These are phyloP conservation scores for Thereva unica DNA, from an alignment of 2,888 invertebrate genomes.

Conservation along the genomic window DNA sequence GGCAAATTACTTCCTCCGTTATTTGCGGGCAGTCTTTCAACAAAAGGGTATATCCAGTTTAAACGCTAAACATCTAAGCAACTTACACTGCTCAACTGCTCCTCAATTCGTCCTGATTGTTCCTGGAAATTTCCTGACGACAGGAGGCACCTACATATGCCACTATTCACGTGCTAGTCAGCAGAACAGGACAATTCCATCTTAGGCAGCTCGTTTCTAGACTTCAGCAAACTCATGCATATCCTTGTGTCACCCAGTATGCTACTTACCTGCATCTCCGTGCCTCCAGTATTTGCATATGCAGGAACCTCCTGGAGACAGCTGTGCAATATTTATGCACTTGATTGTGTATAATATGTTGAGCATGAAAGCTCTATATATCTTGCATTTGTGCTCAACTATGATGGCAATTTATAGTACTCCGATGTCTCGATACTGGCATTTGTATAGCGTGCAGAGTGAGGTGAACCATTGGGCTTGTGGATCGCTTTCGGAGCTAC, in stretches of 20 bases:
- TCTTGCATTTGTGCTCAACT: slow-evolving; percentile 2
- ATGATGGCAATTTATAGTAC: slow-evolving; percentile 8
- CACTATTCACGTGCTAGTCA: too few species aligned
- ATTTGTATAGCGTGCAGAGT: slow-evolving; percentile 21
- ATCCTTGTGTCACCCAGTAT: neutral
- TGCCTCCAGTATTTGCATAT: slow-evolving; percentile 5
- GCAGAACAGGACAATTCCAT: too few species aligned
- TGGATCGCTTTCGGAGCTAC: neutral
- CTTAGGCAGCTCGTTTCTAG: too few species aligned
- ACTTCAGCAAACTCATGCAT: neutral
- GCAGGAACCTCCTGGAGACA: neutral
- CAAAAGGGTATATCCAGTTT: too few species aligned
- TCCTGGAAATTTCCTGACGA: too few species aligned
- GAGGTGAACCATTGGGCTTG: neutral
- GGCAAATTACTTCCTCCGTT: too few species aligned
- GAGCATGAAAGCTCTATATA: slow-evolving; percentile 24
- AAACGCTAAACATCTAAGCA: too few species aligned
- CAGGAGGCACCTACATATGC: too few species aligned
- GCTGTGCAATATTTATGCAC: slow-evolving; percentile 3
- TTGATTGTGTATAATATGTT: slow-evolving; percentile 8
- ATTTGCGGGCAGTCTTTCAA: too few species aligned
- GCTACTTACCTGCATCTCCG: slow-evolving; percentile 7
- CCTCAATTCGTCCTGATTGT: too few species aligned
- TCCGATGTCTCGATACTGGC: slow-evolving; percentile 8
- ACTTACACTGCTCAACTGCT: too few species aligned